Base-by-base conservation (phyloP, 1,140 invertebrate species). In the Wasmannia auropunctata region DNA sequence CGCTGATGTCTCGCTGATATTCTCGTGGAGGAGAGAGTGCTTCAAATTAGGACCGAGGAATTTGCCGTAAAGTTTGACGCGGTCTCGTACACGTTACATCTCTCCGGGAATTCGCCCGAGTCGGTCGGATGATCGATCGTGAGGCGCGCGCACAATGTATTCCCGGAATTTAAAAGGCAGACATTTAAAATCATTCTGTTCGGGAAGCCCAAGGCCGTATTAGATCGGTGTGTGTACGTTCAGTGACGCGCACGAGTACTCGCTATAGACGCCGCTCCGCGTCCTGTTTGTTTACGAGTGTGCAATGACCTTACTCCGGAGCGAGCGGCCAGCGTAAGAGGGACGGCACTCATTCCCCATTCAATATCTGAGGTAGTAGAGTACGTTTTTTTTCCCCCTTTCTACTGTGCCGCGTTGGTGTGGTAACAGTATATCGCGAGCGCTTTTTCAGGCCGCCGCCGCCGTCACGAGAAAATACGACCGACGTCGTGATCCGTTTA, bases 261-360 rank as follows among this genome's bases (percentile, higher is more conserved):
- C 77, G 63, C 74, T 79, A 58, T 72, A 76, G 85, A 85, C 86
- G 88, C 72, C 80, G 46, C 65, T 31, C 43, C 75, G 86, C 81
- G 86, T 90, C 77, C 88, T 86, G 88, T 88, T 90, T 88, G 88
- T 88, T 87, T 88, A 90, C 89, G 86, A 90, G 89, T 87, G 86
- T 91, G 88, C 88, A 90, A 90, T 85, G 89, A 90, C 88, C 86
- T 90, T 87, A 70, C 77, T 69, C 62, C 72, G 84, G 62, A 19
- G 77, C 62, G 80, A 58, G 51, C 83, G 62, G 69, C 70, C 62
- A 63, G 37, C 19, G 75, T 85, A 77, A 67, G 60, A 80, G 79
- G 54, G 75, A 75, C 80, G 67, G 65, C 72, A 86, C 81, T 90
- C 81, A 69, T 85, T 88, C 84, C 74, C 87, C 86, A 87, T 91